Base-by-base conservation (phyloP, 2,888 invertebrate genomes). In the Trichopoda pennipes region DNA sequence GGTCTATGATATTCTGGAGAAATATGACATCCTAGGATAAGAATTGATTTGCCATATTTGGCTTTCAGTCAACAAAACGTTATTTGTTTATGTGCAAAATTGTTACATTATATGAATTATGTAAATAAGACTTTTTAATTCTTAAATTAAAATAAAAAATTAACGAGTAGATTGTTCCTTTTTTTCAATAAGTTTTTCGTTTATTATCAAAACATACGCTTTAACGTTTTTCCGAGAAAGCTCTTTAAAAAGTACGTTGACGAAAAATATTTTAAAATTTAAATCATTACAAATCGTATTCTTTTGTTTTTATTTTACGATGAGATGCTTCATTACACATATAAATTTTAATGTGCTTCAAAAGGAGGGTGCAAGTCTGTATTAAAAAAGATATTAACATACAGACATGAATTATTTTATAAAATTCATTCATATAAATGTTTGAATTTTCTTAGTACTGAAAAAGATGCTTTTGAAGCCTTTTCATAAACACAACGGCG, bases 231-330 rank as follows among this genome's bases (percentile, higher is more conserved):
- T 19, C 49, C 63, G 47, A 56, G 69, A 77, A 63, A 56, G 69
- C 16, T 28, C 23, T 28, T n/a, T 28, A 76, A 64, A 56, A 23
- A 51, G 76, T 32, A 44, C 68, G n/a, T 53, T 53, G 44, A 10
- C 2, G 64, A 69, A 73, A 64, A 35, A 58, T 17, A 64, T 60
- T 7, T 2, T 58, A 60, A 56, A 80, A 61, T 61, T 58, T 75
- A 42, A 70, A 72, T 72, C 61, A 76, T 42, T 61, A 72, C 76
- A 81, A 38, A 76, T 51, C 60, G 72, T 70, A 64, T 64, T 70
- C 28, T 63, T 53, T 53, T 60, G 23, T 38, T 28, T 35, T 38
- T 77, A 53, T 7, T 42, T 19, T 4, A 28, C 56, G 12, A 42
- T 16, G n/a, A 61, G 42, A 58, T 70, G 58, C 49, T 69, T 64